Base-by-base conservation (phyloP, 2,888 invertebrate species). In the Scaptomyza tumidula region DNA sequence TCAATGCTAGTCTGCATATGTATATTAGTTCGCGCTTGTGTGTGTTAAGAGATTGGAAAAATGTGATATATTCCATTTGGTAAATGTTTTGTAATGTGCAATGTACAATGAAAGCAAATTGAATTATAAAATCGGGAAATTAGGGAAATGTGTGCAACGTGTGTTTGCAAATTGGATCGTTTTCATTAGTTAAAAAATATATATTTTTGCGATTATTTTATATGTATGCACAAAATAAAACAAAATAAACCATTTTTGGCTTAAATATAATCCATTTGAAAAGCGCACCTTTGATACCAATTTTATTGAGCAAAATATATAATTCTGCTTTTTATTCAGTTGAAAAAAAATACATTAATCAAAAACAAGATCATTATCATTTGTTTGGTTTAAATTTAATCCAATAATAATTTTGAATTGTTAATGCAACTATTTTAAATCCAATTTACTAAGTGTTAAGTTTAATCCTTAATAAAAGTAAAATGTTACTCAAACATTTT, bases 51-150 rank as follows among this genome's bases (percentile, higher is more conserved):
- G 80, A 80, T 82, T 71, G 82, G 24, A 56, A 57, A 79, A 79
- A 55, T 55, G 65, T 80, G 72, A 82, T 78, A 85, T 80, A 80
- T 82, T 68, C 67, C 62, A 59, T 77, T 74, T 68, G 71, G 61
- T 66, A 79, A 82, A 79, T 77, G 66, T 64, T 76, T 76, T 73
- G 69, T 67, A 73, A 78, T 78, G 45, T 53, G 55, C 61, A 68
- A 59, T 59, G 69, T 66, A 70, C 71, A 73, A 76, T 75, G 68
- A 64, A 78, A 80, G 49, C 69, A 76, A 76, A 78, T 81, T 81
- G 69, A 84, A 84, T 85, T 77, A 81, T 74, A 72, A 66, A 84
- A 59, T 48, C 54, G 27, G 46, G 33, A 50, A 50, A 50, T 50
- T 29, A 52, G 37, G 44, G 31, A 63, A 33, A 57, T 59, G 53